Evolutionary conservation across 2,888 invertebrate genomes (phyloP).

Genomic region (Monopis laevigella): DNA sequence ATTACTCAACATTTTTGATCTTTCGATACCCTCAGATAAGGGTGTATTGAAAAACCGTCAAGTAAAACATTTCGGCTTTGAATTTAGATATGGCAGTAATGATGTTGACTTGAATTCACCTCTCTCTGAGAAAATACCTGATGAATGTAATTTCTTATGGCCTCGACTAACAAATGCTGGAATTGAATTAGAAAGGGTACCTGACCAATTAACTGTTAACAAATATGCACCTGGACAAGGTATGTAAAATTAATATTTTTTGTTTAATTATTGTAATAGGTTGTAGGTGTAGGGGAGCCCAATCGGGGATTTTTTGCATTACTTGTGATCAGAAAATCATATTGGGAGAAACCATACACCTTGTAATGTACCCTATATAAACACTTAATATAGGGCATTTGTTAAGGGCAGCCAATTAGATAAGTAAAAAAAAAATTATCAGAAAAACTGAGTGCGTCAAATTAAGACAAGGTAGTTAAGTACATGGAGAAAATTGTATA

Average conservation of each 20-base stretch:
- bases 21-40: constrained; percentile 37
- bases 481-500: too few species aligned
- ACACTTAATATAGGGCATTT: too few species aligned
- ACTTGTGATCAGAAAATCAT: too few species aligned
- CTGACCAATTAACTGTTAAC: constrained; percentile 89
- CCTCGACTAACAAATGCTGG: constrained; percentile 52
- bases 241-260: constrained; percentile 24
- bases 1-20: constrained; percentile 69
- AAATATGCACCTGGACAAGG: constrained; percentile 87
- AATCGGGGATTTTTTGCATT: too few species aligned
- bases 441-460: too few species aligned
- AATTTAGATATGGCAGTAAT: constrained; percentile 89
- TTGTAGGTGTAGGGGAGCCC: too few species aligned
- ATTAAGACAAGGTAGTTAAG: too few species aligned
- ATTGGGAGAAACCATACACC: too few species aligned
- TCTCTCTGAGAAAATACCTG: constrained; percentile 74
- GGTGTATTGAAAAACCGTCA: constrained; percentile 77
- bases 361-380: too few species aligned
- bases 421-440: too few species aligned
- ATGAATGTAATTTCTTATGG: constrained; percentile 73
- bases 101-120: constrained; percentile 80
- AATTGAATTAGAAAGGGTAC: constrained; percentile 43
- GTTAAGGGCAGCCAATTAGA: too few species aligned
- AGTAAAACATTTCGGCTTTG: constrained; percentile 92
- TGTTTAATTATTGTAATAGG: background rate